Evolutionary conservation across 2,797 vertebrate genomes (phyloP).

Genomic region (Ceyx erithaca): DNA sequence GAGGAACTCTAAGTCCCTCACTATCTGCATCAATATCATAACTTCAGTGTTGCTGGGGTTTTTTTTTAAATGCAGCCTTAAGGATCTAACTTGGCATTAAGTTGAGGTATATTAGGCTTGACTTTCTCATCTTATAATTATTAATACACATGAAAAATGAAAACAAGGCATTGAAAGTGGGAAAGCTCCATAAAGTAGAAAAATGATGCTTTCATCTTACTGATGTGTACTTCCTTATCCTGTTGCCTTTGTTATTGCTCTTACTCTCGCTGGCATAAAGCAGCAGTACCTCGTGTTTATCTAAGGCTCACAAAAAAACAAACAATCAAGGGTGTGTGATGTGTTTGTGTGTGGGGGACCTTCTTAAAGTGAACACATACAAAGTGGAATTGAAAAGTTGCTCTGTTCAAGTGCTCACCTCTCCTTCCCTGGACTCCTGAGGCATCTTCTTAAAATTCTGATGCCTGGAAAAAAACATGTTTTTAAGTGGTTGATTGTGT

Average conservation of each 20-base stretch:
- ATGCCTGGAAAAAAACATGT: neutral
- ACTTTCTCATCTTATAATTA: neutral
- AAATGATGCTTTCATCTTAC: neutral
- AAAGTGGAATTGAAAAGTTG: neutral
- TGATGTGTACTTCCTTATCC: constrained; percentile 23
- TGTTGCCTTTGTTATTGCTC: neutral
- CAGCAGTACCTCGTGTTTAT: neutral
- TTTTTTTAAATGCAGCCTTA: neutral
- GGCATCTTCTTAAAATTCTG: neutral
- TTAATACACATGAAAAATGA: neutral
- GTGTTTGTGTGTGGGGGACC: neutral
- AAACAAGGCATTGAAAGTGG: neutral
- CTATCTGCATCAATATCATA: neutral
- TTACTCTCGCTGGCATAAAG: neutral
- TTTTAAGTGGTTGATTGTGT: rapidly evolving
- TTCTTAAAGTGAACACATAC: neutral
- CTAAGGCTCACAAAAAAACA: neutral
- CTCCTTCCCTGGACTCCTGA: neutral
- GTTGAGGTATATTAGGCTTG: neutral
- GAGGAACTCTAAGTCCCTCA: neutral
- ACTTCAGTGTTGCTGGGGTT: rapidly evolving
- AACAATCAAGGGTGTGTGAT: rapidly evolving
- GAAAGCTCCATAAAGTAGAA: neutral
- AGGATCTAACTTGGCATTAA: neutral
- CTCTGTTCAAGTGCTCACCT: neutral